A percentile compares a stretch with the other conserved stretches of the same genome.
These are phyloP conservation scores for Poeciliopsis prolifica DNA, from an alignment of 2,113 vertebrate genomes.

Conservation along the genomic window DNA sequence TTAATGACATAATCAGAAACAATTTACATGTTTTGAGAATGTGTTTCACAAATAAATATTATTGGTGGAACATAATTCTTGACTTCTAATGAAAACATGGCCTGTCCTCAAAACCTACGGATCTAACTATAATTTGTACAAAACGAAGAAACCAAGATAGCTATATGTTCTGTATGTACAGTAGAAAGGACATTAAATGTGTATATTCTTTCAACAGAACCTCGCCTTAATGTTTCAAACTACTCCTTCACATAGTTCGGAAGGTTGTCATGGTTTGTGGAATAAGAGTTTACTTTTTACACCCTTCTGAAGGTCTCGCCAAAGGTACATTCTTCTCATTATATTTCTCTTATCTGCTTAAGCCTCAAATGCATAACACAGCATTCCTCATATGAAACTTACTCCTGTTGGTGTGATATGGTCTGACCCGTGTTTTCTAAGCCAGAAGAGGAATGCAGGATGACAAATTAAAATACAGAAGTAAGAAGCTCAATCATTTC, in stretches of 20 bases:
- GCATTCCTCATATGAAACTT: constrained; percentile 16
- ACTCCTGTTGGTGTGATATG: constrained; percentile 14
- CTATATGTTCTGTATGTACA: background rate
- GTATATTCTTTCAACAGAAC: background rate
- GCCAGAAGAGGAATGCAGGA: too few species aligned
- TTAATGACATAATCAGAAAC: too few species aligned
- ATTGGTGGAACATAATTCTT: background rate
- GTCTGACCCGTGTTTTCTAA: constrained; percentile 15
- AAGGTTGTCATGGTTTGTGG: background rate
- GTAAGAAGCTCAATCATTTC: constrained; percentile 21
- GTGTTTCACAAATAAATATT: background rate
- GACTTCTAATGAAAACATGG: too few species aligned
- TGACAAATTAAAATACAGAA: too few species aligned
- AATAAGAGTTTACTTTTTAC: background rate
- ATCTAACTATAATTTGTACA: background rate
- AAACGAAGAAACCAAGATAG: background rate
- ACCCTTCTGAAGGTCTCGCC: too few species aligned
- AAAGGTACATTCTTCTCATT: background rate
- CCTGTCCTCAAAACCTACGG: background rate
- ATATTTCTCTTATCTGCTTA: too few species aligned
- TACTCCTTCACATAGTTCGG: background rate
- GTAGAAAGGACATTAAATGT: background rate
- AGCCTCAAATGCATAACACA: background rate
- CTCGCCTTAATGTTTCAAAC: background rate
- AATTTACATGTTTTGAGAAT: background rate